Base-by-base conservation (phyloP, 1,140 invertebrate genomes). In the Vanessa atalanta region DNA sequence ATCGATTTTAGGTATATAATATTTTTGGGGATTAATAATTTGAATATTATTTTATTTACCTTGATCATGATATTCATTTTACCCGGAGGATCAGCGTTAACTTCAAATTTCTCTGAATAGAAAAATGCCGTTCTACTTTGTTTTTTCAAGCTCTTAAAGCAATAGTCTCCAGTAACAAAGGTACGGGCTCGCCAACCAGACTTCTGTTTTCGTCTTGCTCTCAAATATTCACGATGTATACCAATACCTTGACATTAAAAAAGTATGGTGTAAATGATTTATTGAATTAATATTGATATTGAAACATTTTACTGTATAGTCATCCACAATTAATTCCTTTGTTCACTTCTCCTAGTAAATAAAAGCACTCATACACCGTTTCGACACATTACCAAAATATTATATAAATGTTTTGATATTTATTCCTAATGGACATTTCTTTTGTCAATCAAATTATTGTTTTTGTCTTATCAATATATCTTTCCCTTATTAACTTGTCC, bases 81-180 rank as follows among this genome's bases (percentile, higher is more conserved):
- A 0, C 82, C 81, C 4, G 83, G 82, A 14, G 84, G 84, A 23
- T 86, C 73, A 16, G 85, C 84, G 15, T 81, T 84, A 0, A 88
- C 86, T 26, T 81, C 78, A 76, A 91, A 91, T 16, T 72, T 86
- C 57, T 91, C 89, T 1, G 80, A 81, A 65, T 91, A 91, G 71
- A 91, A 90, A n/a, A 86, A 82, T 11, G 79, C 53, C 7, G 83
- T 74, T 1, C 1, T 51, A 14, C 61, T 68, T 57, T 85, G 83
- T 14, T 80, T 82, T 43, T 79, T 84, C 0, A 70, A 53, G 14
- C 75, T 82, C 67, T 80, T 85, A 64, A 81, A 91, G 57, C 89
- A 90, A 26, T 76, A 76, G 61, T 89, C 83, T 1, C 89, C 89
- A 8, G 70, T 60, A 0, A 88, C 79, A 57, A 55, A 91, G 0